Evolutionary conservation across 2,113 vertebrate species (phyloP), one percentile per base, ranked within the genome.

Genomic region (Saccopteryx bilineata): DNA sequence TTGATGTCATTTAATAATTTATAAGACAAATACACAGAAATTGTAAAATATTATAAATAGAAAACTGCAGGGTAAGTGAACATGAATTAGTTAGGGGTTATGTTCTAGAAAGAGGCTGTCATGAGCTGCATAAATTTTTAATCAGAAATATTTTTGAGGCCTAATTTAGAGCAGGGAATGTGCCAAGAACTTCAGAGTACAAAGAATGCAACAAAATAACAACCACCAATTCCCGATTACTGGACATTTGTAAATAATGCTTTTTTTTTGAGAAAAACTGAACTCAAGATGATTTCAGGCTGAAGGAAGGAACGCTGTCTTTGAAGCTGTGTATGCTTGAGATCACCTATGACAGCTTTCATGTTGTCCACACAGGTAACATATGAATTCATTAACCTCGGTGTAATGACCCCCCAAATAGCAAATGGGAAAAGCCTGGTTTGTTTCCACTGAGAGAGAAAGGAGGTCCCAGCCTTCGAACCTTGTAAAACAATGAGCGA

Each of bases 1-100:
- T 98, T 98, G 98, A 98, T 98, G 98, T 98, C 98, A 98, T 97
- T 99, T 98, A 99, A 99, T 99, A 99, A 99, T 99, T 99, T 98
- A 99, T 98, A 98, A 96, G 98, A 98, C 98, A 99, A 99, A 99
- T 98, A 98, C 98, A 98, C 75, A 98, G 98, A 98, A 99, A 98
- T 98, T 98, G 98, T 98, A 97, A 98, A 98, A 98, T 98, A 98
- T 98, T 98, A 98, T 98, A 98, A 98, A 98, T 98, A 98, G 98
- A 98, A 98, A 98, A 98, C 98, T 98, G 98, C 98, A 98, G 98
- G 98, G 98, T 98, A 98, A 98, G 98, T 98, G 98, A 98, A 98
- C 98, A 98, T 98, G 98, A 98, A 98, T 99, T 98, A 99, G 98
- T 99, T 98, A 98, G 94, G 98, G 97, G 98, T 97, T 98, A 97